Percentiles rank a stretch among this genome's conserved stretches.
These are phyloP conservation scores for Macaria liturata DNA, from an alignment of 2,888 invertebrate species.

Conservation along the genomic window DNA sequence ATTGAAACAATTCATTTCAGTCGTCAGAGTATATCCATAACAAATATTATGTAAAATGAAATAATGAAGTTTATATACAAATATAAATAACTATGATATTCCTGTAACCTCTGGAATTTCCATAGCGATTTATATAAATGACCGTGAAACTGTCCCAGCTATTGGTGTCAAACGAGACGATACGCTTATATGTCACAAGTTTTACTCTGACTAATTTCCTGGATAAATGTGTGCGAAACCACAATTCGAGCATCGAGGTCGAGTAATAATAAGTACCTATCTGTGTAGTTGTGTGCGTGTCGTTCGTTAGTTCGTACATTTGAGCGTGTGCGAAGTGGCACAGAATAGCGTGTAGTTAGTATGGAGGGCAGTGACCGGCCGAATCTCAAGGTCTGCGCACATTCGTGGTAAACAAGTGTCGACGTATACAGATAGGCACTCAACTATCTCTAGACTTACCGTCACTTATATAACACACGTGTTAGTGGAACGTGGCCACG, in stretches of 20 bases:
- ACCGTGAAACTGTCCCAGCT: constrained; percentile 4
- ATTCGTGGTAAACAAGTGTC: constrained; percentile 76
- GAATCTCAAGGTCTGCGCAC: constrained; percentile 79
- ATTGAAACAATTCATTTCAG: too few relatives aligned
- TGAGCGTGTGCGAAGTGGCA: constrained; percentile 13
- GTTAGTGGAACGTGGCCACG: background rate
- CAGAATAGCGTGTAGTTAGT: constrained; percentile 20
- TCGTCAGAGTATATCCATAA: too few relatives aligned
- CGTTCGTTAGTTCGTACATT: constrained; percentile 3
- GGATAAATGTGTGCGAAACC: constrained; percentile 50
- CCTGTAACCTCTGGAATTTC: too few relatives aligned
- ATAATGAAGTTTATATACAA: too few relatives aligned
- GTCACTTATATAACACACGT: constrained; percentile 25
- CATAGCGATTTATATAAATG: background rate
- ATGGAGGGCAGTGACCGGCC: constrained; percentile 77
- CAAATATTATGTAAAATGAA: too few relatives aligned
- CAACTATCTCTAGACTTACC: constrained; percentile 29
- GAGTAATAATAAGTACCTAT: constrained; percentile 26
- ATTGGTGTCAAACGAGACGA: constrained; percentile 6
- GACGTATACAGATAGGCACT: constrained; percentile 49
- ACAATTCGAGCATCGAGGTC: constrained; percentile 45
- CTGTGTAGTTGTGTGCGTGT: constrained; percentile 16
- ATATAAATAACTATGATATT: too few relatives aligned
- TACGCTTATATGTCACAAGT: constrained; percentile 34
- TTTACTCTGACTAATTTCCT: constrained; percentile 51